Conservation (phyloP, 2,888 invertebrate species). For the Cosmia trapezina region DNA sequence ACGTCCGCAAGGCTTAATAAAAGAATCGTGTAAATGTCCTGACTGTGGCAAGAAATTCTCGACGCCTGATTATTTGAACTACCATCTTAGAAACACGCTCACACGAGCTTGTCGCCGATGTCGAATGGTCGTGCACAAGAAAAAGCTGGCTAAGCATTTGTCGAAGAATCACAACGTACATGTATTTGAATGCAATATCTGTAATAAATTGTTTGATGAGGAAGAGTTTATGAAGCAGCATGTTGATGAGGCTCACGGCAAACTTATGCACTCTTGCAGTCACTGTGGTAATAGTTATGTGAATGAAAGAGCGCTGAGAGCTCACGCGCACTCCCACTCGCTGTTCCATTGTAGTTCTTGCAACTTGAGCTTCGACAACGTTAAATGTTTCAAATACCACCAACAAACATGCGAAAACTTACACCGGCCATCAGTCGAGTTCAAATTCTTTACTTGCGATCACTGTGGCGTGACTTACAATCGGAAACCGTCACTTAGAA, state of each 20-base stretch:
- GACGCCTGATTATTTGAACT: conserved; percentile 70
- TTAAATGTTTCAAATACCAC: conserved; percentile 80
- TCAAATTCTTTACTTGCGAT: conserved; percentile 74
- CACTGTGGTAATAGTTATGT: conserved; percentile 76
- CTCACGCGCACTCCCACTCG: conserved; percentile 79
- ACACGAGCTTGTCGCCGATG: conserved; percentile 77
- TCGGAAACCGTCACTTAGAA: conserved; percentile 81
- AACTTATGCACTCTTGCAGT: conserved; percentile 68
- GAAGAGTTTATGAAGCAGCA: conserved; percentile 66
- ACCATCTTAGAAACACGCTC: conserved; percentile 76
- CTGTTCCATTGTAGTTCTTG: conserved; percentile 79
- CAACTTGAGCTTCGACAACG: conserved; percentile 77
- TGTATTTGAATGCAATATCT: conserved; percentile 70
- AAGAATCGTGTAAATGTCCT: conserved; percentile 67
- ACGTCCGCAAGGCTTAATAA: conserved; percentile 19
- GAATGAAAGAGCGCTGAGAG: conserved; percentile 76
- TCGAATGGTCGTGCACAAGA: conserved; percentile 69
- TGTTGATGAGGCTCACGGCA: conserved; percentile 64
- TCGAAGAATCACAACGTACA: conserved; percentile 64
- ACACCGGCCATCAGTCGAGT: conserved; percentile 23
- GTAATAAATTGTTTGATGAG: conserved; percentile 74
- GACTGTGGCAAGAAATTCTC: conserved; percentile 77
- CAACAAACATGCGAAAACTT: conserved; percentile 69
- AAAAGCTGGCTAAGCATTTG: conserved; percentile 75
- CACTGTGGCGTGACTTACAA: conserved; percentile 79